Percentiles rank a stretch among this genome's conserved stretches.
Evolutionary conservation across 2,113 vertebrate genomes (phyloP).

Genomic region (Columba livia): DNA sequence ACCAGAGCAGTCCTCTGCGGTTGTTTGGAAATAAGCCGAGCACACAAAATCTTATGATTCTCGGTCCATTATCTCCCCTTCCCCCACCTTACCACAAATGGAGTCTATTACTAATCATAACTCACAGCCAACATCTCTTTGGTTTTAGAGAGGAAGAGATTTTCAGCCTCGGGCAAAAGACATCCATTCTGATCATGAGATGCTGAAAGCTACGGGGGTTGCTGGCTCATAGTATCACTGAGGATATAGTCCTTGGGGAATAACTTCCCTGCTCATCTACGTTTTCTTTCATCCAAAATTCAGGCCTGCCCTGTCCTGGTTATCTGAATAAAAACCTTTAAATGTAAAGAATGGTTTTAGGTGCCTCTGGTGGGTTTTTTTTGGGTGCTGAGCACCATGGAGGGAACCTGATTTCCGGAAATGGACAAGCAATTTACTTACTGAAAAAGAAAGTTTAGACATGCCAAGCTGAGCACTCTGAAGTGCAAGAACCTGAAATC

Average conservation of each 20-base stretch:
- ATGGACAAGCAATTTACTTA: neutral
- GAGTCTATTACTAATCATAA: constrained; percentile 69
- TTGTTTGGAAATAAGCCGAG: neutral
- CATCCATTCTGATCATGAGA: constrained; percentile 69
- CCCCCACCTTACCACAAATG: constrained; percentile 52
- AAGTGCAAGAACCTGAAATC: neutral
- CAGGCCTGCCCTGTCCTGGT: constrained; percentile 41
- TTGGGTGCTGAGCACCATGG: neutral
- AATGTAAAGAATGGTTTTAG: constrained; percentile 14
- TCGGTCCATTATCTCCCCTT: constrained; percentile 39
- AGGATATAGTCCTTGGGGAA: constrained; percentile 47
- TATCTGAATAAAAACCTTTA: constrained; percentile 44
- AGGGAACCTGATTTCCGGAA: neutral
- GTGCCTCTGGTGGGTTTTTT: neutral
- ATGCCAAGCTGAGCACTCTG: neutral
- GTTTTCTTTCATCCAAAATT: constrained; percentile 65
- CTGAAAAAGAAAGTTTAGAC: neutral
- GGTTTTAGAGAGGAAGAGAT: constrained; percentile 66
- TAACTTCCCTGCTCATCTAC: constrained; percentile 53
- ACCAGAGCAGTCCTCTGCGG: neutral
- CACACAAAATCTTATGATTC: constrained; percentile 40
- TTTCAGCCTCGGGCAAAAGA: constrained; percentile 69
- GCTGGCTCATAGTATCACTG: constrained; percentile 56
- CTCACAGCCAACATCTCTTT: constrained; percentile 66
- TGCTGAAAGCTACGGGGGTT: constrained; percentile 62